Conservation (phyloP, 2,113 vertebrate species). For the Notothenia coriiceps region DNA sequence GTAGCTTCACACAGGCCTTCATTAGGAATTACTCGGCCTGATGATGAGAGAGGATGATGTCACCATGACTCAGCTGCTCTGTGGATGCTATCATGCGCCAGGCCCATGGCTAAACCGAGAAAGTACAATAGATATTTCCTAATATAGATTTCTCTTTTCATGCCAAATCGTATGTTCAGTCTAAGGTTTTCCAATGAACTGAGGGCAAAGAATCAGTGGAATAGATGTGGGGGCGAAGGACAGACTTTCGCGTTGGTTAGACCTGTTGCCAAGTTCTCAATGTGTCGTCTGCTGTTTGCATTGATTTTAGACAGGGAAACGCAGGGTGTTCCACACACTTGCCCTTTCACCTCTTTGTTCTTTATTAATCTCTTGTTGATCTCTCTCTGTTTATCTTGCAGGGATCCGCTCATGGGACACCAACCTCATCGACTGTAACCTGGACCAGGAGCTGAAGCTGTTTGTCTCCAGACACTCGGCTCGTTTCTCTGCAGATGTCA, state of each 20-base stretch:
- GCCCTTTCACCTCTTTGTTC: not conserved
- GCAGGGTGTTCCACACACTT: not conserved
- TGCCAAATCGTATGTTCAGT: conserved; percentile 41
- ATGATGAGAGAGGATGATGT: not conserved
- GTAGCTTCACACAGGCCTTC: not conserved
- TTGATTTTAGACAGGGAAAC: not conserved
- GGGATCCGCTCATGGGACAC: conserved; percentile 99
- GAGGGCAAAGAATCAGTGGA: conserved; percentile 6
- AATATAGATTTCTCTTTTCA: conserved; percentile 65
- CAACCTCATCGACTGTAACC: conserved; percentile 94
- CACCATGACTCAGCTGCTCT: conserved; percentile 71
- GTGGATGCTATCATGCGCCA: conserved; percentile 2
- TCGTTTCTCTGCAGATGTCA: conserved; percentile 95
- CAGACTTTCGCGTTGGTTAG: conserved; percentile 16
- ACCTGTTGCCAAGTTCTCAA: conserved; percentile 11
- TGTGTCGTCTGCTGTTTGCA: not conserved
- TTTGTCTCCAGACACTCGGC: conserved; percentile 98
- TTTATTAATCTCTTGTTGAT: not conserved
- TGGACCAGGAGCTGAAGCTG: conserved; percentile 98
- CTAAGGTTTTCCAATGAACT: conserved; percentile 29
- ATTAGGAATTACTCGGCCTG: not conserved
- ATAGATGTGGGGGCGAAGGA: not conserved
- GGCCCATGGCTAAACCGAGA: conserved; percentile 32
- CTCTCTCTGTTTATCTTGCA: conserved; percentile 70
- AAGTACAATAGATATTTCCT: conserved; percentile 75